Evolutionary conservation across 2,797 vertebrate species (phyloP).

Genomic region (Gastrophryne carolinensis): DNA sequence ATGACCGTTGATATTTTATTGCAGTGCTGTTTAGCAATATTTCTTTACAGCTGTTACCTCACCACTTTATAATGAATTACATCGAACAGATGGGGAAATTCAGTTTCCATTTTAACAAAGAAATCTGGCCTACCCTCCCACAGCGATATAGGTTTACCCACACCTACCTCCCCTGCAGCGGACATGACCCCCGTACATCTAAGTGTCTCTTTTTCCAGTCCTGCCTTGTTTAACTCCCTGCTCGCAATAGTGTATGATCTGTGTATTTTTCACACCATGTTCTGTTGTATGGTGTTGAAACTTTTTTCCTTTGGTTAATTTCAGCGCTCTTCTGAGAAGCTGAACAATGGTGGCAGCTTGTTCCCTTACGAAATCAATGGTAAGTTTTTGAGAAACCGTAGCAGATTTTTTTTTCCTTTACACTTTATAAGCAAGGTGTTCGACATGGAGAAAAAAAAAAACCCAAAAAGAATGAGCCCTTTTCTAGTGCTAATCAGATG

Average conservation of each 20-base stretch:
- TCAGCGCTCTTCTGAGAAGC: constrained; percentile 70
- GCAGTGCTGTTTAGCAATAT: background rate
- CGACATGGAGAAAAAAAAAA: background rate
- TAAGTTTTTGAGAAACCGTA: constrained; percentile 63
- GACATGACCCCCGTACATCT: background rate
- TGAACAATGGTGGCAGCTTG: constrained; percentile 65
- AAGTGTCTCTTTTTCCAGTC: background rate
- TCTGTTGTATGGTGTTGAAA: constrained; percentile 49
- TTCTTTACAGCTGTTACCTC: background rate
- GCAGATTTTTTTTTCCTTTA: constrained; percentile 46
- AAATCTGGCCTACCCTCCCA: background rate
- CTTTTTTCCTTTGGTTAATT: constrained; percentile 63
- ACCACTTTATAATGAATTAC: background rate
- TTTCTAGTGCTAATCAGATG: constrained; percentile 68
- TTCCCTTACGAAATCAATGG: constrained; percentile 69
- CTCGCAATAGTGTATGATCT: constrained; percentile 26
- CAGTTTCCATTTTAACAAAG: background rate
- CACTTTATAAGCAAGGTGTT: constrained; percentile 14
- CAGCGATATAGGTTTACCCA: background rate
- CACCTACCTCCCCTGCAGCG: background rate
- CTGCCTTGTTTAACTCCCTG: background rate
- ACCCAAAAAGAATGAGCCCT: constrained; percentile 34
- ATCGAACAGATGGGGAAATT: background rate
- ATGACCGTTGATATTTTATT: background rate
- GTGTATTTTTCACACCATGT: constrained; percentile 52